These are phyloP conservation scores for Neofelis nebulosa DNA, from an alignment of 2,113 vertebrate genomes.

Conservation along the genomic window DNA sequence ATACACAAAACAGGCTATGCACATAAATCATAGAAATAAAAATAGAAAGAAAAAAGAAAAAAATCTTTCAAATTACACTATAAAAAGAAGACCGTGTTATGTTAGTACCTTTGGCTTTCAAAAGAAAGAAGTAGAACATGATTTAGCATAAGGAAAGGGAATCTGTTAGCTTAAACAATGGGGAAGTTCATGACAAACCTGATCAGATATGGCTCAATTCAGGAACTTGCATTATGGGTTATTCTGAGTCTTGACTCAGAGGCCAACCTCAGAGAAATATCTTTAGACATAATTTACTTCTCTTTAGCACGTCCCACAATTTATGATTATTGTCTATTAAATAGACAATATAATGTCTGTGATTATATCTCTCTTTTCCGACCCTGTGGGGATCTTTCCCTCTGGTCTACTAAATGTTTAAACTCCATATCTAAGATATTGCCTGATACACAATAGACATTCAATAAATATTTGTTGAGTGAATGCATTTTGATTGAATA, in stretches of 20 bases:
- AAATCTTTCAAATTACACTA: neutral
- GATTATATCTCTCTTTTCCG: neutral
- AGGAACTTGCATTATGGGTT: neutral
- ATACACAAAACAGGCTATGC: neutral
- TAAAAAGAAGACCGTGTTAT: neutral
- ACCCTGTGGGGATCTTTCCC: neutral
- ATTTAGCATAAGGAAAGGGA: neutral
- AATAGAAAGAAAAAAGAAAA: neutral
- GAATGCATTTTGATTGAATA: neutral
- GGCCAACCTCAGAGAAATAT: neutral
- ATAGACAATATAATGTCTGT: too few species aligned
- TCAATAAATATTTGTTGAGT: neutral
- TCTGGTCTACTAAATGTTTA: neutral
- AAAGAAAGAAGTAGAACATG: neutral
- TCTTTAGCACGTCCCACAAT: neutral
- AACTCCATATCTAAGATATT: neutral
- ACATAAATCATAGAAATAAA: neutral
- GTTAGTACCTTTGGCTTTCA: neutral
- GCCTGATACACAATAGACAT: neutral
- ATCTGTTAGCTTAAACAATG: neutral
- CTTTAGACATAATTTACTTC: neutral
- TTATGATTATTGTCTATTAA: neutral
- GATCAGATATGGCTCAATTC: neutral
- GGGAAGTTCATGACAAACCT: neutral
- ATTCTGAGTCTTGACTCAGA: neutral